Conservation (phyloP, 2,888 invertebrate genomes). For the Tiliacea aurago region DNA sequence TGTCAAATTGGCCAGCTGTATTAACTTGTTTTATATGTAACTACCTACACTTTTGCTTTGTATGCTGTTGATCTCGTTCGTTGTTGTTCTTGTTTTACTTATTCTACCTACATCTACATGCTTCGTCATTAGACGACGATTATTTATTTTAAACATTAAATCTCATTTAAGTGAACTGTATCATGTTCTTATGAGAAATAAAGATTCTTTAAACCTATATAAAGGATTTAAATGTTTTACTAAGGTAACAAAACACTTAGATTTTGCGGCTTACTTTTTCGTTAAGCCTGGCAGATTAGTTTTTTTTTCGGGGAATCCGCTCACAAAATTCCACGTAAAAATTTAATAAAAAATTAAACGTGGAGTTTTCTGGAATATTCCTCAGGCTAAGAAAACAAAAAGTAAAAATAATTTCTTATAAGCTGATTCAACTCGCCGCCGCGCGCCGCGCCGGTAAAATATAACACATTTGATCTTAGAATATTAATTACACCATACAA, state of each 20-base stretch:
- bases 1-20: no score
- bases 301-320: not conserved
- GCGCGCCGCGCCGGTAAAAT: not conserved
- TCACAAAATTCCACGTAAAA: not conserved
- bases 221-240: constrained; percentile 20
- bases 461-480: not conserved
- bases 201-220: no score
- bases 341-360: not conserved
- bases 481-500: constrained; percentile 6
- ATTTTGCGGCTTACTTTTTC: not conserved
- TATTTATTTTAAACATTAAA: no score
- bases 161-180: no score
- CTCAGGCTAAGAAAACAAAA: not conserved
- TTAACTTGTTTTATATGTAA: no score
- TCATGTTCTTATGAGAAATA: no score
- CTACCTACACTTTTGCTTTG: no score
- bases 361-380: not conserved
- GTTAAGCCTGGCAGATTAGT: not conserved
- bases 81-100: no score
- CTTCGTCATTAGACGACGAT: no score
- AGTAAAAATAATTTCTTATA: not conserved
- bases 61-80: no score
- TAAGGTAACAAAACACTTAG: not conserved
- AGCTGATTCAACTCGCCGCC: not conserved
- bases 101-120: no score